phyloP scores from a whole-genome alignment of 2,888 invertebrate species.

The Noctuana brunneofusca region DNA sequence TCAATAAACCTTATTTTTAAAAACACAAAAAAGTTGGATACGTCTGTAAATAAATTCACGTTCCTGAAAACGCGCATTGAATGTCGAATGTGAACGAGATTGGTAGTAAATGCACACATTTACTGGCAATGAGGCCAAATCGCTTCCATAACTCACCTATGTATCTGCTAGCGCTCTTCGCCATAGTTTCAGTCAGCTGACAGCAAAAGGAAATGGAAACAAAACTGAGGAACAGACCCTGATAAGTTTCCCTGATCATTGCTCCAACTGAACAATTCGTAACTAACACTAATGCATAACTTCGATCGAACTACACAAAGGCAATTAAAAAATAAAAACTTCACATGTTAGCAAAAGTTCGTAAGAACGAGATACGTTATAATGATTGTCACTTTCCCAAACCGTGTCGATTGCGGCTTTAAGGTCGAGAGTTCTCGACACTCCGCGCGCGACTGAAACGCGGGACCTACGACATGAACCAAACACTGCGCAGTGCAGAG shows the following conservation, averaged over 20 bases:
- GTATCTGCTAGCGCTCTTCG: slow-evolving; percentile 75
- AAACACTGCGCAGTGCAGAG: slow-evolving; percentile 70
- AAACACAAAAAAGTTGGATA: slow-evolving; percentile 9
- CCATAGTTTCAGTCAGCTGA: slow-evolving; percentile 76
- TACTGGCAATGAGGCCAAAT: slow-evolving; percentile 32
- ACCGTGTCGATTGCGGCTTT: slow-evolving; percentile 52
- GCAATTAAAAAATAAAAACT: slow-evolving; percentile 35
- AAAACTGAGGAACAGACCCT: slow-evolving; percentile 76
- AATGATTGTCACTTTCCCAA: slow-evolving; percentile 44
- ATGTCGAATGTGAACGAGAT: slow-evolving; percentile 23
- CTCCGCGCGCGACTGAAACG: slow-evolving; percentile 63
- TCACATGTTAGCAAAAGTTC: slow-evolving; percentile 37
- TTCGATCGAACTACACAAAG: slow-evolving; percentile 31
- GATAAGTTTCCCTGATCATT: slow-evolving; percentile 76
- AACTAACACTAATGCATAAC: slow-evolving; percentile 34
- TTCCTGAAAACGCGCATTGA: slow-evolving; percentile 21
- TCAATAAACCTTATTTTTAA: background rate
- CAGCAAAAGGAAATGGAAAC: slow-evolving; percentile 78
- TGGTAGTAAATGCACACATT: slow-evolving; percentile 30
- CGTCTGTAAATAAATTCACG: slow-evolving; percentile 20
- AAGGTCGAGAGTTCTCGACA: slow-evolving; percentile 70
- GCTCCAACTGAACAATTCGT: slow-evolving; percentile 45
- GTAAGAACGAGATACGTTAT: slow-evolving; percentile 1
- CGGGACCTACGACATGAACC: slow-evolving; percentile 44
- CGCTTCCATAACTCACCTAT: slow-evolving; percentile 53